phyloP scores from a whole-genome alignment of 92 coral and sea anemone genomes.

The Hydrozoanthus gracilis region DNA sequence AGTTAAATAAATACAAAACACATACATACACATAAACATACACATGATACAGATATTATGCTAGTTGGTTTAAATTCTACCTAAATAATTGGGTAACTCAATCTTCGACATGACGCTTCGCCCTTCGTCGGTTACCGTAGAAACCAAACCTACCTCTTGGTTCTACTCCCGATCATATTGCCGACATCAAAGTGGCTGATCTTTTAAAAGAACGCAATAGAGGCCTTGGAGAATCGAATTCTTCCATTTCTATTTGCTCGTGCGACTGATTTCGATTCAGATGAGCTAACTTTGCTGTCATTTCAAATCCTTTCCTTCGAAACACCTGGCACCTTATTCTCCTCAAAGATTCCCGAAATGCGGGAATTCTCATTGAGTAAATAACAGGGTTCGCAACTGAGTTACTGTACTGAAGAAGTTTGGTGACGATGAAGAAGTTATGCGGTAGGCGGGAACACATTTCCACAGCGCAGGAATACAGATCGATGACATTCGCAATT shows the following conservation, averaged over 20 bases:
- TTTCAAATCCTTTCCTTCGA: background rate
- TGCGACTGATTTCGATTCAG: background rate
- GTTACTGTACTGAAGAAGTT: conserved; percentile 64
- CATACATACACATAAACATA: too few species aligned
- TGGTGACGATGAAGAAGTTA: conserved; percentile 44
- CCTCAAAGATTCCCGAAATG: conserved; percentile 46
- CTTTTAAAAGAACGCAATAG: background rate
- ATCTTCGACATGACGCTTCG: too few species aligned
- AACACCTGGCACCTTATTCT: background rate
- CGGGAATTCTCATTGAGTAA: conserved; percentile 62
- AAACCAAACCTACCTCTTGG: too few species aligned
- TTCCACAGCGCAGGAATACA: conserved; percentile 38
- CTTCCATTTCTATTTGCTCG: conserved; percentile 9
- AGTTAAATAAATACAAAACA: too few species aligned
- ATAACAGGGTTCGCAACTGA: conserved; percentile 61
- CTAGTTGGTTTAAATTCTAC: too few species aligned
- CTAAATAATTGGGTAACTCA: too few species aligned
- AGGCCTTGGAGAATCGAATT: conserved; percentile 12
- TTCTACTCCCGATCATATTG: too few species aligned
- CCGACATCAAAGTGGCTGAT: background rate
- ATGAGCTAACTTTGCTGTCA: background rate
- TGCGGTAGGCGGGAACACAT: conserved; percentile 27
- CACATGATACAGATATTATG: too few species aligned
- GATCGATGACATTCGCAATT: conserved; percentile 51
- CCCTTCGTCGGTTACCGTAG: too few species aligned